Evolutionary conservation across 35 echinoderm and acorn worm species (phyloP), one percentile per base, ranked within the genome.

Genomic region (Heliocidaris erythrogramma): DNA sequence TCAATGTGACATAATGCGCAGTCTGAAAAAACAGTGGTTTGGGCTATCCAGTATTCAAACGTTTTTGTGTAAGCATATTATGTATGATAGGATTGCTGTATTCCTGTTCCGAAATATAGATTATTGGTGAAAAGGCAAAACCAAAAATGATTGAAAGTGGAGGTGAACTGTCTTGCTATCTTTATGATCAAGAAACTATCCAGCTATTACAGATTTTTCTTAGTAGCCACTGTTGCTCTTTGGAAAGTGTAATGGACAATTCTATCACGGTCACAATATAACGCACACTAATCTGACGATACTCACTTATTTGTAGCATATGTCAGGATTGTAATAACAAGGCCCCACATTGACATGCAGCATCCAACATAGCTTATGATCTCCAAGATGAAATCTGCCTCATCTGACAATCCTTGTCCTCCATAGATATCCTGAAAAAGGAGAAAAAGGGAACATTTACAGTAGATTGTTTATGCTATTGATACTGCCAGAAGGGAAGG

Each of bases 271-370:
- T 42, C 35, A 42, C 35, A 42, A 42, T 42, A 42, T 42, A 42
- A 42, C 35, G 3, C 3, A 42, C 35, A 42, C 0, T 42, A 42
- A 42, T 42, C 35, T 42, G 35, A 42, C 3, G 35, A 42, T 42
- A 42, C 35, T 95, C 93, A 98, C 97, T 85, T 88, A 84, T 92
- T 94, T 90, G 92, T 93, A 92, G 96, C 21, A 32, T 31, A 50
- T 24, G 94, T 94, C 31, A 94, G 32, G 30, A 94, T 94, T 32
- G 94, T 94, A 49, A 94, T 42, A 24, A 48, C 13, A 30, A 94
- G 8, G 13, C 94, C 94, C 1, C 49, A 50, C 5, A 94, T 87
- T 21, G 94, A 94, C 94, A 94, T 88, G 27, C 94, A 48, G 10
- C 71, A 94, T 48, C 94, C 94, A 48, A 94, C 18, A 16, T 87